phyloP scores from a whole-genome alignment of 1,140 invertebrate genomes.

The Drosophila athabasca region DNA sequence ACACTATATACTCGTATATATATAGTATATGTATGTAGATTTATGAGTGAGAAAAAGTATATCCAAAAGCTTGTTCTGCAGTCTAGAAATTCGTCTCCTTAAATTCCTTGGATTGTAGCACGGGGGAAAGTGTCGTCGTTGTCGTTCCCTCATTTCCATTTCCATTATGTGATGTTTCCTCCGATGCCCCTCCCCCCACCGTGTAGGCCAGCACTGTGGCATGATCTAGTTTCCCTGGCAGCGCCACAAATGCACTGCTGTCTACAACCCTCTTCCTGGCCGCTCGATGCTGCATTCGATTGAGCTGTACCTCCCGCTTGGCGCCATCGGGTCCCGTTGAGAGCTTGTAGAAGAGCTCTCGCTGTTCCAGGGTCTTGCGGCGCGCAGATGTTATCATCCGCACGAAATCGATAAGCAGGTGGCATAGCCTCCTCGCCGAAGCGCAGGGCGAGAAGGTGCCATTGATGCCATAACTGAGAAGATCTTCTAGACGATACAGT shows the following conservation, averaged over 20 bases:
- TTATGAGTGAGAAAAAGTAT: slow-evolving; percentile 27
- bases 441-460: slow-evolving; percentile 85
- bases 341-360: slow-evolving; percentile 90
- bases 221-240: slow-evolving; percentile 97
- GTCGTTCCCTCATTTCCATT: slow-evolving; percentile 26
- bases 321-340: slow-evolving; percentile 87
- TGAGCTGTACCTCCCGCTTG: slow-evolving; percentile 88
- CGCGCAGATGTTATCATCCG: slow-evolving; percentile 91
- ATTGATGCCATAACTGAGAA: slow-evolving; percentile 90
- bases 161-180: slow-evolving; percentile 3
- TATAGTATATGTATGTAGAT: slow-evolving; percentile 30
- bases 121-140: slow-evolving; percentile 52
- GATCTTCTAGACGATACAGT: slow-evolving; percentile 91
- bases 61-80: slow-evolving; percentile 26
- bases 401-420: slow-evolving; percentile 91
- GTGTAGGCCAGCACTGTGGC: slow-evolving; percentile 93
- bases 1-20: slow-evolving; percentile 26
- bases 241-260: slow-evolving; percentile 84
- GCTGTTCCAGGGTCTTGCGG: slow-evolving; percentile 91
- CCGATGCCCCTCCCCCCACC: slow-evolving; percentile 84
- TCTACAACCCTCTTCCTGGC: slow-evolving; percentile 78
- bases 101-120: slow-evolving; percentile 78
- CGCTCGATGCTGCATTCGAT: slow-evolving; percentile 86
- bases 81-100: slow-evolving; percentile 81
- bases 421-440: slow-evolving; percentile 88